These are phyloP conservation scores for Perca flavescens DNA, from an alignment of 2,113 vertebrate genomes.

Conservation along the genomic window DNA sequence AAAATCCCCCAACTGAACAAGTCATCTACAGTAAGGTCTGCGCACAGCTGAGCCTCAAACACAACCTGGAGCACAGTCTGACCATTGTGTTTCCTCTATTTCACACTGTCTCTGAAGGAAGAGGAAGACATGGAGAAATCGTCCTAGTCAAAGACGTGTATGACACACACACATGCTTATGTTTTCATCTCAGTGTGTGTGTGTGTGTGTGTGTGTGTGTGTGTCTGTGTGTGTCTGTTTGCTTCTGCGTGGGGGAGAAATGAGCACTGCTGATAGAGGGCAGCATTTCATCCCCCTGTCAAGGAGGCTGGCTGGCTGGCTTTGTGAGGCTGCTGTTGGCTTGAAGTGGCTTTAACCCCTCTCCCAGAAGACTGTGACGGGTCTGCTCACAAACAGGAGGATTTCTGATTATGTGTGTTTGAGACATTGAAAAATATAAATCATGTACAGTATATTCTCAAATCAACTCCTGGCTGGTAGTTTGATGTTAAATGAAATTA, in stretches of 20 bases:
- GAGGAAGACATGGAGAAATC: conserved; percentile 65
- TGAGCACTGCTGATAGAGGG: conserved; percentile 76
- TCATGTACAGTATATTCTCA: neutral
- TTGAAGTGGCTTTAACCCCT: conserved; percentile 1
- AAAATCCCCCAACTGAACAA: conserved; percentile 59
- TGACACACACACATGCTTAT: conserved; percentile 22
- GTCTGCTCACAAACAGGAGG: conserved; percentile 12
- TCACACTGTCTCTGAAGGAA: conserved; percentile 59
- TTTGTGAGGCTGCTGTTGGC: conserved; percentile 6
- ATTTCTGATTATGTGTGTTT: neutral
- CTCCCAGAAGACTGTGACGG: conserved; percentile 12
- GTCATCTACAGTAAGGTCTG: conserved; percentile 56
- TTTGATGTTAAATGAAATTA: neutral
- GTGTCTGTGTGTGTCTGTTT: conserved; percentile 1
- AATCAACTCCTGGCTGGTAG: conserved; percentile 1
- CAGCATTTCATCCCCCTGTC: conserved; percentile 71
- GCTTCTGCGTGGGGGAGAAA: conserved; percentile 42
- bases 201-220: conserved; percentile 3
- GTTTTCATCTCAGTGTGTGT: conserved; percentile 11
- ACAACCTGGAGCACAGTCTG: conserved; percentile 64
- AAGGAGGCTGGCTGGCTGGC: conserved; percentile 2
- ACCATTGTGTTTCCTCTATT: conserved; percentile 73
- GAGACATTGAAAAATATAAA: neutral
- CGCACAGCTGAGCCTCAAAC: conserved; percentile 60
- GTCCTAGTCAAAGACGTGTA: conserved; percentile 60